Conservation (phyloP, 2,888 invertebrate genomes). For the Dastarcus helophoroides region DNA sequence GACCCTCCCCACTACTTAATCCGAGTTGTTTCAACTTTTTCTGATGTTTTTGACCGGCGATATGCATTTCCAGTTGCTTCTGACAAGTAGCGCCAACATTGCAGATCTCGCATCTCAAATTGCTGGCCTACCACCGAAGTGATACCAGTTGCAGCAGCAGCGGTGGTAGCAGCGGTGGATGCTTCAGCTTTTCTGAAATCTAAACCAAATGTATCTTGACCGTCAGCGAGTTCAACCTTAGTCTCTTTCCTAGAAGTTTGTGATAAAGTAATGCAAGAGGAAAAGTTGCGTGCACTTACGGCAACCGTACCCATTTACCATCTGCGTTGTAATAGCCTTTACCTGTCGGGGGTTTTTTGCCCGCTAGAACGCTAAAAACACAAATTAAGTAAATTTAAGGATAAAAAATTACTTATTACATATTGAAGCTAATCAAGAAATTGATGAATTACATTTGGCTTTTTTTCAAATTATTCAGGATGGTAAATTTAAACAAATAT, state of each 20-base stretch:
- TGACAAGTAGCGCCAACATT: slow-evolving; percentile 44
- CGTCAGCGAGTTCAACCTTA: slow-evolving; percentile 12
- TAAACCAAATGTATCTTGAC: slow-evolving; percentile 27
- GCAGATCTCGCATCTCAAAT: slow-evolving; percentile 27
- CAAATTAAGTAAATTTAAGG: too few relatives aligned
- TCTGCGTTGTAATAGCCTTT: slow-evolving; percentile 36
- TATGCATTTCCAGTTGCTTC: slow-evolving; percentile 49
- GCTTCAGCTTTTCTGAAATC: slow-evolving; percentile 17
- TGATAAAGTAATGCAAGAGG: slow-evolving; percentile 4
- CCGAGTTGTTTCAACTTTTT: slow-evolving; percentile 40
- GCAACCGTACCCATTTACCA: slow-evolving; percentile 38
- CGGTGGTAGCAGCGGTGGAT: slow-evolving; percentile 4
- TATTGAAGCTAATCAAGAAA: too few relatives aligned
- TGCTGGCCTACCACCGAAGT: slow-evolving; percentile 9
- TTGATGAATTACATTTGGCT: too few relatives aligned
- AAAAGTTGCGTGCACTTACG: slow-evolving; percentile 18
- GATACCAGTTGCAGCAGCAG: background rate
- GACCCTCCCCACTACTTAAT: slow-evolving; percentile 10
- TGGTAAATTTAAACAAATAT: too few relatives aligned
- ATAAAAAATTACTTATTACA: too few relatives aligned
- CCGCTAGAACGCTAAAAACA: slow-evolving; percentile 29
- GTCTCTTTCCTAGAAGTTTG: slow-evolving; percentile 4
- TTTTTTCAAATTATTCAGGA: too few relatives aligned
- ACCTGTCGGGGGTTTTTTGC: slow-evolving; percentile 34
- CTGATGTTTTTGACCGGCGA: slow-evolving; percentile 47